Evolutionary conservation across 2,888 invertebrate genomes (phyloP).

Genomic region (Nomada fabriciana): DNA sequence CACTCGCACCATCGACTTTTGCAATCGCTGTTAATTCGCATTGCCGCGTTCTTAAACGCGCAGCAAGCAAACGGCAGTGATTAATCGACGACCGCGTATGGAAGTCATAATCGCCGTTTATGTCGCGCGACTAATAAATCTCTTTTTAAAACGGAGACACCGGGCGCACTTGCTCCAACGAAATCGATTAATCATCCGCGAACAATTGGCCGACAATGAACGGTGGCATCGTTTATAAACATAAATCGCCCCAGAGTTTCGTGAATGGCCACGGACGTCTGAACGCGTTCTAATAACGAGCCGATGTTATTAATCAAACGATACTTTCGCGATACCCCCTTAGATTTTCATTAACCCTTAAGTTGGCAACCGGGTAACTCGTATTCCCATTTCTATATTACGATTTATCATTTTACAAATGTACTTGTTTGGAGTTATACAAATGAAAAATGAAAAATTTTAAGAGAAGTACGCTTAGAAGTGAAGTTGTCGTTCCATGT

Average conservation of each 20-base stretch:
- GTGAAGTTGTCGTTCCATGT: background rate
- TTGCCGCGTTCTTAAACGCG: constrained; percentile 39
- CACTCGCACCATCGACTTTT: constrained; percentile 35
- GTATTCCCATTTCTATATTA: too few species aligned
- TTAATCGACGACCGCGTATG: constrained; percentile 62
- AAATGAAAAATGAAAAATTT: too few species aligned
- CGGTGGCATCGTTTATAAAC: constrained; percentile 65
- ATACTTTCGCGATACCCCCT: too few species aligned
- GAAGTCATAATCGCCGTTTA: constrained; percentile 65
- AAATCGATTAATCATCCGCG: constrained; percentile 60
- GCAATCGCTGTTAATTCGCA: constrained; percentile 52
- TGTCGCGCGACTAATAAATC: constrained; percentile 64
- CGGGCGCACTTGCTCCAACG: constrained; percentile 53
- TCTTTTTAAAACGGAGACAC: constrained; percentile 67
- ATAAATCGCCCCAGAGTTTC: constrained; percentile 56
- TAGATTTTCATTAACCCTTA: too few species aligned
- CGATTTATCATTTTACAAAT: too few species aligned
- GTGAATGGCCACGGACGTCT: constrained; percentile 32
- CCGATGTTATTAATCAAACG: constrained; percentile 29
- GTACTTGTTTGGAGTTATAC: too few species aligned
- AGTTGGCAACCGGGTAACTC: too few species aligned
- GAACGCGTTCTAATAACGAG: constrained; percentile 43
- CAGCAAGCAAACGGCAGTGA: constrained; percentile 39
- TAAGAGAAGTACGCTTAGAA: too few species aligned
- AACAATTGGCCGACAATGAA: constrained; percentile 60